Evolutionary conservation across 2,888 invertebrate genomes (phyloP).

Genomic region (Dicyrtoma fusca): DNA sequence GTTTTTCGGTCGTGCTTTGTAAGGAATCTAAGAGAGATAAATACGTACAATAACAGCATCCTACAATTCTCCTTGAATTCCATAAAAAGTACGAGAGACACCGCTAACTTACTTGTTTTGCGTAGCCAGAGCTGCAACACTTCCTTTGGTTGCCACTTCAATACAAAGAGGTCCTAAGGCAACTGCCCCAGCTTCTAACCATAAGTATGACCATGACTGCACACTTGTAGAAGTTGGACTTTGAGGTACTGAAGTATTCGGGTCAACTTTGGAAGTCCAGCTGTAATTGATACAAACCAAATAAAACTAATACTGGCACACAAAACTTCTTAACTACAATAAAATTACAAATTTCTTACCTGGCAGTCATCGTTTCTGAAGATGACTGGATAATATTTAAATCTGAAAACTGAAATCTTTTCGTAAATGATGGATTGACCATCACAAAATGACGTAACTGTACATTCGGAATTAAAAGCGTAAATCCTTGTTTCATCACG

Average conservation of each 20-base stretch:
- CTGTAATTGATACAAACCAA: constrained; percentile 37
- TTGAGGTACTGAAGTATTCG: constrained; percentile 49
- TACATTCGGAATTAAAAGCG: constrained; percentile 79
- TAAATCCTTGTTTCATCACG: constrained; percentile 85
- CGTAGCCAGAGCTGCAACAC: constrained; percentile 61
- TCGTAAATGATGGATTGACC: constrained; percentile 56
- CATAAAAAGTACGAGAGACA: background rate
- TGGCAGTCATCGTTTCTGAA: constrained; percentile 55
- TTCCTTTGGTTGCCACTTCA: constrained; percentile 83
- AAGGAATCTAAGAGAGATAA: constrained; percentile 64
- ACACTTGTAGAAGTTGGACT: constrained; percentile 57
- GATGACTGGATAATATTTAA: constrained; percentile 55
- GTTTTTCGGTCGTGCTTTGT: constrained; percentile 81
- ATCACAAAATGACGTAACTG: constrained; percentile 69
- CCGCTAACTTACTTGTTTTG: constrained; percentile 70
- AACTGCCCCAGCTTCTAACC: constrained; percentile 90
- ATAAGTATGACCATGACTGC: constrained; percentile 67
- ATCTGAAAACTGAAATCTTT: constrained; percentile 56
- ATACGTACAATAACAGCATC: background rate
- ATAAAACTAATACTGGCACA: constrained; percentile 4
- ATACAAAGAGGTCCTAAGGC: constrained; percentile 87
- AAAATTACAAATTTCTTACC: too few species aligned
- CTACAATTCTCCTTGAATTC: background rate
- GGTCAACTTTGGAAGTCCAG: constrained; percentile 53
- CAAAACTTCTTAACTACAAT: too few species aligned